Base-by-base conservation (phyloP, 2,888 invertebrate species). In the Drosophila siamana region DNA sequence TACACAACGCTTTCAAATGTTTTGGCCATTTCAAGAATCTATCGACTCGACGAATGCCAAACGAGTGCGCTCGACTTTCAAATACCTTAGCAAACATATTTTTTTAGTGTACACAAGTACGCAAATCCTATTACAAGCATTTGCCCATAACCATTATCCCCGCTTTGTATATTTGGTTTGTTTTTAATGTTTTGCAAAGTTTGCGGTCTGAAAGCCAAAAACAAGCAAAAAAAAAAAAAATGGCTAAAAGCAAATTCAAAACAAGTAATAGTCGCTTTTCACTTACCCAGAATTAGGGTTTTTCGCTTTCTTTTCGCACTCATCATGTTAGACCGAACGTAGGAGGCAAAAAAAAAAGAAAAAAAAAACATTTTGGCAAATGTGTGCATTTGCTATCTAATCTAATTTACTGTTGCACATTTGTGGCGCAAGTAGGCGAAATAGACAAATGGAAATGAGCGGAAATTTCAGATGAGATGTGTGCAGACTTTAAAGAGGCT, bases 231-330 rank as follows among this genome's bases (percentile, higher is more conserved):
- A 28, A 4, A 33, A n/a, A 11, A 33, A n/a, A n/a, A n/a, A n/a
- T n/a, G n/a, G n/a, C n/a, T 11, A 33, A 33, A 33, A 33, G 33
- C 33, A 11, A n/a, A 33, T 33, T 11, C 33, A 33, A 33, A 33
- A n/a, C 33, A 33, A 33, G 33, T 33, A 33, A 33, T 33, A 33
- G 33, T n/a, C 33, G 4, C 33, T 33, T 33, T 33, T 33, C 33
- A 33, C 33, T 33, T 33, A n/a, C 33, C 33, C n/a, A n/a, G 33
- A n/a, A 33, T 33, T 33, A 33, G n/a, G 33, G 33, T n/a, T 33
- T 33, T 33, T n/a, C n/a, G 4, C n/a, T 33, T 33, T 33, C 5
- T 33, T 1, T n/a, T 33, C n/a, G 11, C 33, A n/a, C 33, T 33
- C 33, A 11, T 33, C 11, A 30, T 4, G 11, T 33, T 33, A 33